phyloP scores from a whole-genome alignment of 2,113 vertebrate genomes.

The Misgurnus mizolepis region DNA sequence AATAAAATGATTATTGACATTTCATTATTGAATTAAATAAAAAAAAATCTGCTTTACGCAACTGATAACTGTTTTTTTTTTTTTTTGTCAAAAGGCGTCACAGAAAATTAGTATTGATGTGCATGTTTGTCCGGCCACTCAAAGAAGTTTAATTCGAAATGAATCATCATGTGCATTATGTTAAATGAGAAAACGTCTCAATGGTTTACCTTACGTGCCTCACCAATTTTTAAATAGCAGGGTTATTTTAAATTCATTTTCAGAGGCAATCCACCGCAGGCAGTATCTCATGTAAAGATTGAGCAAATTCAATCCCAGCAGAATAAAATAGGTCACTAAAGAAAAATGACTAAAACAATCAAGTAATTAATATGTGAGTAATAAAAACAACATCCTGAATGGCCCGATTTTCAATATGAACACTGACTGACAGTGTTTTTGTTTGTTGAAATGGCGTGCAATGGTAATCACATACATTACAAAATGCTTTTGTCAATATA shows the following conservation, averaged over 20 bases:
- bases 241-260: slow-evolving; percentile 15
- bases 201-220: not conserved
- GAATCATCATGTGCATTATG: not conserved
- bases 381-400: slow-evolving; percentile 20
- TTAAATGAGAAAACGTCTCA: not conserved
- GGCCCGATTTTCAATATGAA: not conserved
- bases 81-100: not conserved
- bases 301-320: slow-evolving; percentile 29
- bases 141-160: not conserved
- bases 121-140: not conserved
- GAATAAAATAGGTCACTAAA: slow-evolving; percentile 28
- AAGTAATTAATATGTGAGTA: slow-evolving; percentile 34
- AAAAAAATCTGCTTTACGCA: too few species aligned
- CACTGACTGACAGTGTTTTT: not conserved
- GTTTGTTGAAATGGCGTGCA: not conserved
- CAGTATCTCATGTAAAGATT: not conserved
- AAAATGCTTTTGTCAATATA: too few species aligned
- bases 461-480: not conserved
- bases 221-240: not conserved
- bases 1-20: too few species aligned
- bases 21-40: too few species aligned
- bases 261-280: slow-evolving; percentile 14
- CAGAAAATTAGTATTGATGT: not conserved
- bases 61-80: not conserved
- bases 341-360: slow-evolving; percentile 24